Evolutionary conservation across 2,113 vertebrate genomes (phyloP).

Genomic region (Myotis yumanensis): DNA sequence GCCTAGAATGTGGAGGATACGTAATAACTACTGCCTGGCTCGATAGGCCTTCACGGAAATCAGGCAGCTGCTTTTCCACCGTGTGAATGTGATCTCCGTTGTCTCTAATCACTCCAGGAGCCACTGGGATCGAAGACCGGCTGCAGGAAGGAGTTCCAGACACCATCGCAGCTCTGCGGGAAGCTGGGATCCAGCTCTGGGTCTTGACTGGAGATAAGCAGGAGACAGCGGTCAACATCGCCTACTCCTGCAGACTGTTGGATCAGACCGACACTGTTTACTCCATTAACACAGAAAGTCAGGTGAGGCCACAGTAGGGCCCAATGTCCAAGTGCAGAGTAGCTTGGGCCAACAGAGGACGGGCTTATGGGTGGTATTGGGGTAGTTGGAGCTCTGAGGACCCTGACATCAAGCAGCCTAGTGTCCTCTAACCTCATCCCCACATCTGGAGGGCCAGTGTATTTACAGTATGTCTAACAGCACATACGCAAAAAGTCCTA

Average conservation of each 20-base stretch:
- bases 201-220: slow-evolving; percentile 97
- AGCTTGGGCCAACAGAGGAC: rapidly evolving
- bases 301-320: slow-evolving; percentile 82
- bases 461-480: background rate
- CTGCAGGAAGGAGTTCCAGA: slow-evolving; percentile 95
- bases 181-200: slow-evolving; percentile 96
- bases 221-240: slow-evolving; percentile 96
- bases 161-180: slow-evolving; percentile 89
- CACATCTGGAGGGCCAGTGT: background rate
- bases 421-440: background rate
- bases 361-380: background rate
- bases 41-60: background rate
- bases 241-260: slow-evolving; percentile 93
- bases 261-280: slow-evolving; percentile 91
- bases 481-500: background rate
- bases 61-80: background rate
- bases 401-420: background rate
- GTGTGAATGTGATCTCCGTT: background rate
- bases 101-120: slow-evolving; percentile 83
- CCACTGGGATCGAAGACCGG: slow-evolving; percentile 96
- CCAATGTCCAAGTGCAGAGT: background rate
- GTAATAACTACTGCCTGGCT: background rate
- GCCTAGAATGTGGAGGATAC: background rate
- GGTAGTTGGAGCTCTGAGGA: background rate
- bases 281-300: slow-evolving; percentile 91